A percentile compares a stretch with the other conserved stretches of the same genome.
phyloP scores from a whole-genome alignment of 2,888 invertebrate genomes.

The Himalopsyche tibetana region DNA sequence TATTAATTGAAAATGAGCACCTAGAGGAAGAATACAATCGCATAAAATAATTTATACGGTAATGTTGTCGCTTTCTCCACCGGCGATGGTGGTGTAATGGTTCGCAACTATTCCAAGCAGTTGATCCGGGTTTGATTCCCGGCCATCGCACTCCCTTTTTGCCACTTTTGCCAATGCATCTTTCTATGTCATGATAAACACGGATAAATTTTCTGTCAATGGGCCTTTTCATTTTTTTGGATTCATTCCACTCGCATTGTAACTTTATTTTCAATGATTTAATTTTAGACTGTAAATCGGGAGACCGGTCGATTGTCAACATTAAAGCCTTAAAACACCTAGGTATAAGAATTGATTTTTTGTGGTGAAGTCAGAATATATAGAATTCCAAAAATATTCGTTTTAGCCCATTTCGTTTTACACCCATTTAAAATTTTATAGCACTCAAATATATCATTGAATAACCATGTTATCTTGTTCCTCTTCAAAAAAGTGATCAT shows the following conservation, averaged over 20 bases:
- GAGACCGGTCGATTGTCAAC: too few relatives aligned
- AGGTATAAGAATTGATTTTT: too few relatives aligned
- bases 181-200: not conserved
- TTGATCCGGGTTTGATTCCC: constrained; percentile 77
- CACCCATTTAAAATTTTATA: too few relatives aligned
- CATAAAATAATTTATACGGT: constrained; percentile 55
- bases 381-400: too few relatives aligned
- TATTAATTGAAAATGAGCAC: constrained; percentile 48
- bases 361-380: too few relatives aligned
- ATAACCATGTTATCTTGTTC: too few relatives aligned
- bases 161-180: not conserved
- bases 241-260: not conserved
- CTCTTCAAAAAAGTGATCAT: too few relatives aligned
- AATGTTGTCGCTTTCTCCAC: not conserved
- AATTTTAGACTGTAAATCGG: too few relatives aligned
- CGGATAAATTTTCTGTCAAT: not conserved
- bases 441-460: too few relatives aligned
- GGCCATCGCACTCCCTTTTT: constrained; percentile 55
- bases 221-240: not conserved
- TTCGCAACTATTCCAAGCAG: constrained; percentile 78
- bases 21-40: constrained; percentile 52
- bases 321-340: too few relatives aligned
- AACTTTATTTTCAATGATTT: not conserved
- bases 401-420: too few relatives aligned
- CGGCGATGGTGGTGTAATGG: constrained; percentile 78